phyloP scores from a whole-genome alignment of 2,888 invertebrate species.

The Quadriops clusia region DNA sequence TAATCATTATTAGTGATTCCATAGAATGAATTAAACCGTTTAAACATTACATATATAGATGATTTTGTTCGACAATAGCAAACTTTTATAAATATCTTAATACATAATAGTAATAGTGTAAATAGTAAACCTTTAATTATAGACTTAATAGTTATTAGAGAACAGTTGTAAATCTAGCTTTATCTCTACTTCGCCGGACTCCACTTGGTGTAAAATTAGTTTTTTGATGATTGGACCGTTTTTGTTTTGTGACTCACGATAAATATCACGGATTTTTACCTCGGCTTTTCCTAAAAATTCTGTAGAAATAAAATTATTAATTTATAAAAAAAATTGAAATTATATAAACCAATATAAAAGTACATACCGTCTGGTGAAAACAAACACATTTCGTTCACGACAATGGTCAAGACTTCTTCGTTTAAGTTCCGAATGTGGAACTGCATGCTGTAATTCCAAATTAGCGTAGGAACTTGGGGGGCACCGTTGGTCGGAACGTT shows the following conservation, averaged over 20 bases:
- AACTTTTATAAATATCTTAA: neutral
- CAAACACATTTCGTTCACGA: conserved; percentile 57
- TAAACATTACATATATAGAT: no score
- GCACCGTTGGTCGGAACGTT: conserved; percentile 28
- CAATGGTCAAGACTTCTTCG: conserved; percentile 56
- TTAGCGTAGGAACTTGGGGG: conserved; percentile 36
- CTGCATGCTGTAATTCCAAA: conserved; percentile 68
- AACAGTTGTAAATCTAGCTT: conserved; percentile 61
- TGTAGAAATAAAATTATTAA: conserved; percentile 27
- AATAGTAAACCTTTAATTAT: no score
- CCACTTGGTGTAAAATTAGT: conserved; percentile 54
- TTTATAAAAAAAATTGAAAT: conserved; percentile 1
- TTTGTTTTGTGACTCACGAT: conserved; percentile 42
- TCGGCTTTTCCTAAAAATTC: conserved; percentile 63
- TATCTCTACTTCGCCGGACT: conserved; percentile 53
- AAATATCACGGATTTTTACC: conserved; percentile 50
- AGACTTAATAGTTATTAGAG: conserved; percentile 19
- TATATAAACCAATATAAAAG: conserved; percentile 8
- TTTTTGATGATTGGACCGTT: conserved; percentile 54
- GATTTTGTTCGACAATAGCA: conserved; percentile 1
- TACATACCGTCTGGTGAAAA: conserved; percentile 60
- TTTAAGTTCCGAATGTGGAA: conserved; percentile 56
- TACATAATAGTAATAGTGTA: no score
- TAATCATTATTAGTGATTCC: no score
- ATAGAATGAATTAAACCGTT: no score